Percentiles rank a stretch among this genome's conserved stretches.
These are phyloP conservation scores for Glomeris marginata DNA, from an alignment of 2,888 invertebrate genomes.

Conservation along the genomic window DNA sequence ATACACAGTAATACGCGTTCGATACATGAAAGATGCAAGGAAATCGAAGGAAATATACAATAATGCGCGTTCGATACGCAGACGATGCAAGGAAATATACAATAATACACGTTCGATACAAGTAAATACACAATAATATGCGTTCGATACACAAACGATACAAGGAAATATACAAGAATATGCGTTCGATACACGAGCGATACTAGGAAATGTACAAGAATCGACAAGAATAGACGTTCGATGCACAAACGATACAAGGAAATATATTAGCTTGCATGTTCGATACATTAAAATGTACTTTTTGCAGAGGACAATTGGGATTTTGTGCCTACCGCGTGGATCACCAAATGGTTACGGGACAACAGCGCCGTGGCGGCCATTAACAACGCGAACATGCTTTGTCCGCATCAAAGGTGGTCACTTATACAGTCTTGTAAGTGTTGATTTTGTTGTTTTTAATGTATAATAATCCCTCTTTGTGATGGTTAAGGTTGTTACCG, in stretches of 20 bases:
- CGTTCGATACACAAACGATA: no score
- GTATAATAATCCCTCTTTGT: background rate
- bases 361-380: conserved; percentile 30
- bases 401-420: conserved; percentile 27
- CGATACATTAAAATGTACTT: no score
- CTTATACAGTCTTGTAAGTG: background rate
- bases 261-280: no score
- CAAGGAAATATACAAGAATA: no score
- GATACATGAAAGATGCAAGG: background rate
- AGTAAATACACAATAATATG: no score
- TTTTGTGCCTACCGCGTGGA: conserved; percentile 39
- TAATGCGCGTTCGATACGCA: no score
- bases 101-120: no score
- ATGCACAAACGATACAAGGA: no score
- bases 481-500: conserved; percentile 31
- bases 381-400: conserved; percentile 33
- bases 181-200: no score
- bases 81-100: no score
- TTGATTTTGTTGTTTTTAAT: background rate
- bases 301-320: conserved; percentile 26
- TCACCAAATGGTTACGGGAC: conserved; percentile 36
- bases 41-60: background rate
- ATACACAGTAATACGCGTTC: background rate
- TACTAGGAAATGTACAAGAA: no score
- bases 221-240: no score